Evolutionary conservation across 2,113 vertebrate species (phyloP), one percentile per base, ranked within the genome.

Genomic region (Typhlomys cinereus): DNA sequence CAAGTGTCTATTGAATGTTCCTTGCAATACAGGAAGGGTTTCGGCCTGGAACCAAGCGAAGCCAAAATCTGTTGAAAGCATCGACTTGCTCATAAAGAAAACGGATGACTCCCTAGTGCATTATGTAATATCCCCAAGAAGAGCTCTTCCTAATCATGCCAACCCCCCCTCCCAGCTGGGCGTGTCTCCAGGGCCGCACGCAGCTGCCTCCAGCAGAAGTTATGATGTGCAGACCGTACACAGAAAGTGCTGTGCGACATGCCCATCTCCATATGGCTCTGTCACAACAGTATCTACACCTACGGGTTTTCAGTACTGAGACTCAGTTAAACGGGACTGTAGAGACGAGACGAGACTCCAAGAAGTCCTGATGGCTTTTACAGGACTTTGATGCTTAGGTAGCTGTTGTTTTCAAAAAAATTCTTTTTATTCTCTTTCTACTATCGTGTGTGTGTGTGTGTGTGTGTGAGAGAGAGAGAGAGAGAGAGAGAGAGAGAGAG

Each of bases 11-110:
- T n/a, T 21, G 69, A 15, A n/a, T 50, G 29, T n/a, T 59, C 71
- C 81, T 80, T 54, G 29, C 29, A 50, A 14, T 29, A 88, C 36
- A 71, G 25, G 76, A 74, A 91, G 71, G 36, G 54, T 25, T 75
- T 54, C 62, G 85, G 78, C 31, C 17, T 73, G 88, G 91, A 96
- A 50, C 39, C 29, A 48, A 84, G 74, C 23, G 80, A 62, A 75
- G 78, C 59, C 89, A 91, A 69, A 71, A 75, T 82, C 90, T 48
- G 80, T 0, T 41, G 59, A 90, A 91, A 89, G 88, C 85, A 76
- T 0, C 0, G 15, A 84, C 36, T 90, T 54, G 18, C 75, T 89
- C 18, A 0, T 84, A 88, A 92, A 84, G 82, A 74, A 78, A 73
- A 36, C 0, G 0, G 84, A 92, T 54, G 85, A 29, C n/a, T 93